Percentiles rank a stretch among this genome's conserved stretches.
Conservation (phyloP, 2,113 vertebrate species). For the Lycocorax pyrrhopterus region DNA sequence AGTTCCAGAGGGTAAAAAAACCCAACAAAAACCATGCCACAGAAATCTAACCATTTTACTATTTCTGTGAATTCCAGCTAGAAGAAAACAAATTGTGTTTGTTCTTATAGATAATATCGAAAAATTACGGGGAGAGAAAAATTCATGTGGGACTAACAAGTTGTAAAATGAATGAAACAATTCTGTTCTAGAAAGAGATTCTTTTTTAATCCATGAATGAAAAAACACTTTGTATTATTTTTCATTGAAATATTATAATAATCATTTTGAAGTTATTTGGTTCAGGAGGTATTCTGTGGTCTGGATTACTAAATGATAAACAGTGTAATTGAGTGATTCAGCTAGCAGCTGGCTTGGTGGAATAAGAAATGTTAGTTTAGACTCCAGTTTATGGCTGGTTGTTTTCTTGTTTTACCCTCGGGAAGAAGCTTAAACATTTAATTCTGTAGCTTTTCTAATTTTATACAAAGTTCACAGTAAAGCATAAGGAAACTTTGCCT, state of each 20-base stretch:
- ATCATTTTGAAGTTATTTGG: not conserved
- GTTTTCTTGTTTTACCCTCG: not conserved
- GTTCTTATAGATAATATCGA: not conserved
- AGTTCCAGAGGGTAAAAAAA: not conserved
- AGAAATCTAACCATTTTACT: not conserved
- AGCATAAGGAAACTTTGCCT: not conserved
- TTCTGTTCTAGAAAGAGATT: not conserved
- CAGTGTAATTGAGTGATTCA: not conserved
- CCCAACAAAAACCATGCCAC: not conserved
- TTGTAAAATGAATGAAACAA: not conserved
- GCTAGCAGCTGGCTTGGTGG: not conserved
- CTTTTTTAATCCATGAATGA: not conserved
- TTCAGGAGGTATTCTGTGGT: not conserved
- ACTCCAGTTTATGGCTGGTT: not conserved
- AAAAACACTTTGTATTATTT: not conserved
- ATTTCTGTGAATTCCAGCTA: not conserved
- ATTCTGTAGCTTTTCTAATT: not conserved
- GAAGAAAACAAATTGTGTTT: not conserved
- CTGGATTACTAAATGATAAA: not conserved
- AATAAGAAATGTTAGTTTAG: not conserved
- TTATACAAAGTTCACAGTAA: not conserved
- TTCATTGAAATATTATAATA: not conserved
- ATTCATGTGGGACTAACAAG: not conserved
- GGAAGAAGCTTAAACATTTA: not conserved
- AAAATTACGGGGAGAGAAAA: not conserved